Conservation (phyloP, 92 coral and sea anemone species). For the Desmophyllum pertusum region DNA sequence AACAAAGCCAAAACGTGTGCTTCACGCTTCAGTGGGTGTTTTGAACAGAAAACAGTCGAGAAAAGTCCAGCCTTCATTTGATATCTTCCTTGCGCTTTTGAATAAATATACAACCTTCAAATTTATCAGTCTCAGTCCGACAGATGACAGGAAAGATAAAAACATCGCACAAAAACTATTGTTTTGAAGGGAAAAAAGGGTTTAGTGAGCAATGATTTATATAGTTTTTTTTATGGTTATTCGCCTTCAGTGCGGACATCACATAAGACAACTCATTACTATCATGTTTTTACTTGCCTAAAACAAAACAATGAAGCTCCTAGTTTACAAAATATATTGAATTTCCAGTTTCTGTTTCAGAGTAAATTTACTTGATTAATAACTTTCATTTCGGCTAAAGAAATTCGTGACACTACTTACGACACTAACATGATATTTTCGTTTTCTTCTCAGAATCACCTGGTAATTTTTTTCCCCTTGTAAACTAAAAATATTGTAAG, state of each 20-base stretch:
- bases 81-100: not conserved
- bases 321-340: not conserved
- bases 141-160: not conserved
- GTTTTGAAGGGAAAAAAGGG: not conserved
- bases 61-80: not conserved
- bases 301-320: not conserved
- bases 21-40: not conserved
- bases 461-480: not conserved
- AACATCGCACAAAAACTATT: not conserved
- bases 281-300: not conserved
- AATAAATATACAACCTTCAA: not conserved
- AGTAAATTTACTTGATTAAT: not conserved
- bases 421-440: too few species aligned
- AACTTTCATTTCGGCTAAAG: not conserved
- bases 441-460: not conserved
- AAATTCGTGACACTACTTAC: not conserved
- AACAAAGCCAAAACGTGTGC: constrained; percentile 8
- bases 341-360: not conserved
- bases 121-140: not conserved
- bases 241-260: not conserved
- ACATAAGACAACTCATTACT: not conserved
- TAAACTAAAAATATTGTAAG: not conserved
- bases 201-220: not conserved
- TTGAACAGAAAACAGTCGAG: not conserved
- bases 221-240: not conserved